Percentiles rank a stretch among this genome's conserved stretches.
phyloP scores from a whole-genome alignment of 1,140 invertebrate species.

The Magallana gigas region DNA sequence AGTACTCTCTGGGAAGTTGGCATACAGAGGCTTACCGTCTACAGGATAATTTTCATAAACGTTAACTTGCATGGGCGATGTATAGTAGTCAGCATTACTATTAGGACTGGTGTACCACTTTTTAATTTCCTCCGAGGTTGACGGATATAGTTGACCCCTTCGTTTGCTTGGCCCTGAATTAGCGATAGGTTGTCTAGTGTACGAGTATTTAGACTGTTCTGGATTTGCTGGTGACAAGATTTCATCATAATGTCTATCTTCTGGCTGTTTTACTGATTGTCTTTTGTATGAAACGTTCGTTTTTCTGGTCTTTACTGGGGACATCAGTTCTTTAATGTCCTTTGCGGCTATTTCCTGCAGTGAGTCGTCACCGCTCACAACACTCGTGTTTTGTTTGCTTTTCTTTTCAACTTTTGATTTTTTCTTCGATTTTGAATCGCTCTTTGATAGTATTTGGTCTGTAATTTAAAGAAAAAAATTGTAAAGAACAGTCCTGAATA shows the following conservation, averaged over 20 bases:
- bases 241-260: neutral
- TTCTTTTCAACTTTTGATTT: neutral
- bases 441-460: neutral
- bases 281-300: constrained; percentile 11
- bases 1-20: neutral
- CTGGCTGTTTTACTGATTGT: neutral
- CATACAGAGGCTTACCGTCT: neutral
- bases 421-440: neutral
- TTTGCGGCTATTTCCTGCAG: neutral
- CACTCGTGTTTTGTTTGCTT: neutral
- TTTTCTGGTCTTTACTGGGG: neutral
- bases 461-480: no score
- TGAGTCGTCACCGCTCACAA: constrained; percentile 7
- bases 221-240: no score
- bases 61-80: neutral
- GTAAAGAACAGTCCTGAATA: no score
- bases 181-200: no score
- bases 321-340: neutral
- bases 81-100: neutral
- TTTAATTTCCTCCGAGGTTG: neutral
- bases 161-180: neutral
- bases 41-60: neutral
- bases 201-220: no score
- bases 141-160: neutral
- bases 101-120: neutral